phyloP scores from a whole-genome alignment of 2,888 invertebrate genomes.

The Deilephila porcellus region DNA sequence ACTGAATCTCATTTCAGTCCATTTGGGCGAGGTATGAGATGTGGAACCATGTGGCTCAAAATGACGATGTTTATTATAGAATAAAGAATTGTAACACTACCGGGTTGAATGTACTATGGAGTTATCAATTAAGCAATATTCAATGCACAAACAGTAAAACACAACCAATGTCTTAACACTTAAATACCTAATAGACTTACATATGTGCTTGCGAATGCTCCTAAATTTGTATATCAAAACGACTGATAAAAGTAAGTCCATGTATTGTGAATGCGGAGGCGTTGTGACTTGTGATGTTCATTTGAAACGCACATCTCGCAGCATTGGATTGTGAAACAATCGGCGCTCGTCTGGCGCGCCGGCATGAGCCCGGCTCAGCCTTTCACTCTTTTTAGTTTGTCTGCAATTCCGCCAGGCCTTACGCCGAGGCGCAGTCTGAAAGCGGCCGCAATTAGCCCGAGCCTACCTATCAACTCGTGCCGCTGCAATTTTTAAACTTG shows the following conservation, averaged over 20 bases:
- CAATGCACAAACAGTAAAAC: too few species aligned
- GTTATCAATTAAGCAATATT: too few species aligned
- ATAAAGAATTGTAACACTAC: too few species aligned
- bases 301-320: slow-evolving; percentile 45
- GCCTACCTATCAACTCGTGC: slow-evolving; percentile 40
- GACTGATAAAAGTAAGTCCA: background rate
- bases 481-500: slow-evolving; percentile 28
- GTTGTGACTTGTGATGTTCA: slow-evolving; percentile 40
- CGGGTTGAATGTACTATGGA: too few species aligned
- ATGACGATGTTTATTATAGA: too few species aligned
- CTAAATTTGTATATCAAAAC: background rate
- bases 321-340: slow-evolving; percentile 55
- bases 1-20: too few species aligned
- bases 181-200: too few species aligned
- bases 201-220: slow-evolving; percentile 1
- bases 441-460: slow-evolving; percentile 70
- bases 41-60: too few species aligned
- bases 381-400: slow-evolving; percentile 64
- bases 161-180: too few species aligned
- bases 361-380: slow-evolving; percentile 37
- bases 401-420: slow-evolving; percentile 54
- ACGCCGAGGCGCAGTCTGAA: slow-evolving; percentile 59
- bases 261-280: background rate
- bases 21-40: too few species aligned
- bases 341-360: slow-evolving; percentile 57